Evolutionary conservation across 2,113 vertebrate genomes (phyloP).

Genomic region (Rutilus rutilus): DNA sequence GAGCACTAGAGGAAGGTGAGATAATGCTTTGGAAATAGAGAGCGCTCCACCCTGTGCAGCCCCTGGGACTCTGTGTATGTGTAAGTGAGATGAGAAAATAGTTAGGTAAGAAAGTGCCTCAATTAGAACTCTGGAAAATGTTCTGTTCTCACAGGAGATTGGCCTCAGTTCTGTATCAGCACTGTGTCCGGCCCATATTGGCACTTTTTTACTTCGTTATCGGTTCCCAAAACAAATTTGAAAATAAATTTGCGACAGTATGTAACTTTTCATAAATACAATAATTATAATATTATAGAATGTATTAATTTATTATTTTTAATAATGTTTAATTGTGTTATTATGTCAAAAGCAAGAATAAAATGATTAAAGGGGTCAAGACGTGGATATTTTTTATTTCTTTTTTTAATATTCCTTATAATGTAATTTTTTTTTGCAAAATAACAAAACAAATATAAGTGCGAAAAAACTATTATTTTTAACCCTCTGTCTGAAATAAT

Average conservation of each 20-base stretch:
- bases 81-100: background rate
- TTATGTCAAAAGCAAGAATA: background rate
- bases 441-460: no score
- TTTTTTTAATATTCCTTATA: no score
- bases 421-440: no score
- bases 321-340: background rate
- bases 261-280: background rate
- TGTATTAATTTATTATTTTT: background rate
- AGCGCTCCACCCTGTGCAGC: conserved; percentile 9
- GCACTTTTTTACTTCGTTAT: background rate
- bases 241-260: background rate
- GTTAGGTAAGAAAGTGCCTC: background rate
- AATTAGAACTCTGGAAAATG: background rate
- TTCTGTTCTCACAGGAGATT: background rate
- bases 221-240: background rate
- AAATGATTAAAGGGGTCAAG: background rate
- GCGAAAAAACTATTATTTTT: no score
- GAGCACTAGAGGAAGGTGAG: conserved; percentile 16
- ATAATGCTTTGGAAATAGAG: conserved; percentile 31
- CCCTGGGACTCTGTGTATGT: background rate
- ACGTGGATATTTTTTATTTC: background rate
- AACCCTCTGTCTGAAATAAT: no score
- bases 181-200: no score
- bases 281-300: background rate
- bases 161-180: background rate